Base-by-base conservation (phyloP, 2,888 invertebrate genomes). In the Lacanobia wlatinum region DNA sequence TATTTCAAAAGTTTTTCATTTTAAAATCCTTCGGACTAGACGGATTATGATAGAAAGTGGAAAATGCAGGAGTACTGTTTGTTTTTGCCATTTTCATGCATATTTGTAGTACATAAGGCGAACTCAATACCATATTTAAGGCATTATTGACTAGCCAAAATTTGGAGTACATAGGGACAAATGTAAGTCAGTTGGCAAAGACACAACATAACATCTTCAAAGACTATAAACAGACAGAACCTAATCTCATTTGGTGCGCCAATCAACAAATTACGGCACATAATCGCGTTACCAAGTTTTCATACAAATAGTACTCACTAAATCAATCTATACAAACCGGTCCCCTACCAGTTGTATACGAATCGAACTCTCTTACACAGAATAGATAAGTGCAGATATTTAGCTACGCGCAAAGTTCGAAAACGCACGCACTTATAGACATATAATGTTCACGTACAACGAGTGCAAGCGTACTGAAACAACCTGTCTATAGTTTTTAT, bases 221-320 rank as follows among this genome's bases (percentile, higher is more conserved):
- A 79, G 52, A 40, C 72, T n/a, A 52, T 12, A 16, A 56, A 78
- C 52, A 73, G 73, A 46, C 58, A 28, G 16, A 67, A n/a, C 38
- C 70, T 16, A 70, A 71, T 59, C 52, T 50, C 48, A 80, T 83
- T 83, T 12, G 60, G 28, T 61, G 14, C 40, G 70, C 80, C 68
- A 80, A 80, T 81, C 61, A 65, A 63, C 55, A 69, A 81, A 75
- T 81, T 75, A 80, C 56, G 21, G 43, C 62, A 61, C n/a, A 66
- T 69, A 81, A 84, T 75, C 56, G 53, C n/a, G 75, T 84, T 69
- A 80, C 52, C 18, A 81, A 84, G 70, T 81, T 80, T 80, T 76
- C 81, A 84, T 71, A 84, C 80, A 71, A 84, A 80, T 80, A 80
- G 81, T 68, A 59, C 8, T 38, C 62, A 50, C 75, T 81, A 84